A percentile compares a stretch with the other conserved stretches of the same genome.
Conservation (phyloP, 2,888 invertebrate genomes). For the Archaeoteleia sp. region DNA sequence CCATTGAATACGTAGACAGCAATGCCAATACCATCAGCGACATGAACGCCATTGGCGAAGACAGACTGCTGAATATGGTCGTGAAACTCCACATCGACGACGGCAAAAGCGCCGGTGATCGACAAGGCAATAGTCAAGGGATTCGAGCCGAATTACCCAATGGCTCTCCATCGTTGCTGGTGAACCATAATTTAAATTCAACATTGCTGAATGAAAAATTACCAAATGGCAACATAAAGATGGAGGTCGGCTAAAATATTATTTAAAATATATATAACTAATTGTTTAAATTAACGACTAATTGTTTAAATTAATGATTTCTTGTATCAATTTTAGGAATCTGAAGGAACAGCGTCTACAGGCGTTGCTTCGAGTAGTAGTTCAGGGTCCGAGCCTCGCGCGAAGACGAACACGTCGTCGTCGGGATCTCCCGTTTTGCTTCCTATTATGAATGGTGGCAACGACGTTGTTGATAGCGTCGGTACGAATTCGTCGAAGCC, state of each 20-base stretch:
- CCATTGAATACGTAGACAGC: conserved; percentile 75
- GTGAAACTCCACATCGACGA: conserved; percentile 69
- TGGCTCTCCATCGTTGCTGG: conserved; percentile 66
- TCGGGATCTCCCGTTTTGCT: conserved; percentile 57
- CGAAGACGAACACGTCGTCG: conserved; percentile 59
- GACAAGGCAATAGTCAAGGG: conserved; percentile 62
- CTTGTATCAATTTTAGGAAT: conserved; percentile 40
- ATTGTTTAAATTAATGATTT: conserved; percentile 6
- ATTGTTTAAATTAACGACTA: too few species aligned
- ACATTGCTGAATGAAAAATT: conserved; percentile 61
- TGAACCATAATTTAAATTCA: conserved; percentile 65
- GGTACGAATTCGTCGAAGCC: conserved; percentile 71
- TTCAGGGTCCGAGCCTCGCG: conserved; percentile 74
- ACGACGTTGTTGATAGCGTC: conserved; percentile 57
- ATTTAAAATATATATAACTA: neutral
- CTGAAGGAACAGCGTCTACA: conserved; percentile 61
- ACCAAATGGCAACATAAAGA: conserved; percentile 64
- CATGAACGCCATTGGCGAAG: conserved; percentile 62
- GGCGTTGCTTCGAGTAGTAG: conserved; percentile 78
- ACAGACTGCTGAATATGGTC: conserved; percentile 64
- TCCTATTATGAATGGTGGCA: conserved; percentile 53
- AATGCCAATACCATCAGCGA: conserved; percentile 73
- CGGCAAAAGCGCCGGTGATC: conserved; percentile 59
- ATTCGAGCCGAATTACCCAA: too few species aligned
- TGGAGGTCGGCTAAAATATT: conserved; percentile 58